Evolutionary conservation across 2,888 invertebrate species (phyloP).

Genomic region (Mylabris sibirica): DNA sequence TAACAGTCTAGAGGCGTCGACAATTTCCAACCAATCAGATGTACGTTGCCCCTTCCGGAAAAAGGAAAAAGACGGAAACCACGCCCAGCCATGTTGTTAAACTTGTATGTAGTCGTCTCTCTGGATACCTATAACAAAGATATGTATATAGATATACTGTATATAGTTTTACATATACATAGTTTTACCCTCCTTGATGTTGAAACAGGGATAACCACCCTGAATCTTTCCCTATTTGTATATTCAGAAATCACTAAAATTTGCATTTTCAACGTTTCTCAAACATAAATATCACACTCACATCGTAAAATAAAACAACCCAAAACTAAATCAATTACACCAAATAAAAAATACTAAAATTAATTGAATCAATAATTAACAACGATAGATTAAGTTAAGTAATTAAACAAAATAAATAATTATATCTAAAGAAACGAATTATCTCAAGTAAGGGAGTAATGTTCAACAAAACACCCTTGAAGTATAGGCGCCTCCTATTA

Average conservation of each 20-base stretch:
- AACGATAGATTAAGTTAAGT: too few relatives aligned
- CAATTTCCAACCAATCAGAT: constrained; percentile 53
- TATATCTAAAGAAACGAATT: background rate
- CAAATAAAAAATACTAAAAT: too few relatives aligned
- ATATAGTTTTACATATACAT: background rate
- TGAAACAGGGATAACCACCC: constrained; percentile 48
- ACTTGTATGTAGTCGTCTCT: constrained; percentile 49
- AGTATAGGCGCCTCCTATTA: constrained; percentile 45
- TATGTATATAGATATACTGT: constrained; percentile 10
- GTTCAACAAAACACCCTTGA: constrained; percentile 11
- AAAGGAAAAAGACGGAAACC: constrained; percentile 45
- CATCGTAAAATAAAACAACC: background rate
- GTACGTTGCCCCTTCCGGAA: constrained; percentile 53
- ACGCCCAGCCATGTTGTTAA: constrained; percentile 62
- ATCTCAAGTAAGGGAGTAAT: background rate
- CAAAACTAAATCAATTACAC: too few relatives aligned
- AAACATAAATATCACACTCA: background rate
- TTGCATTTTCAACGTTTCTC: constrained; percentile 45
- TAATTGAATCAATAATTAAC: too few relatives aligned
- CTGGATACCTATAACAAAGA: constrained; percentile 12
- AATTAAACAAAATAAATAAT: too few relatives aligned
- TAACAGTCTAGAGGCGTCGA: constrained; percentile 60
- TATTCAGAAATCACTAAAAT: constrained; percentile 43
- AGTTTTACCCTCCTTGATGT: constrained; percentile 44
- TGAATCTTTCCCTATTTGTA: constrained; percentile 46